These are phyloP conservation scores for Brienomyrus brachyistius DNA, from an alignment of 2,113 vertebrate species.

Conservation along the genomic window DNA sequence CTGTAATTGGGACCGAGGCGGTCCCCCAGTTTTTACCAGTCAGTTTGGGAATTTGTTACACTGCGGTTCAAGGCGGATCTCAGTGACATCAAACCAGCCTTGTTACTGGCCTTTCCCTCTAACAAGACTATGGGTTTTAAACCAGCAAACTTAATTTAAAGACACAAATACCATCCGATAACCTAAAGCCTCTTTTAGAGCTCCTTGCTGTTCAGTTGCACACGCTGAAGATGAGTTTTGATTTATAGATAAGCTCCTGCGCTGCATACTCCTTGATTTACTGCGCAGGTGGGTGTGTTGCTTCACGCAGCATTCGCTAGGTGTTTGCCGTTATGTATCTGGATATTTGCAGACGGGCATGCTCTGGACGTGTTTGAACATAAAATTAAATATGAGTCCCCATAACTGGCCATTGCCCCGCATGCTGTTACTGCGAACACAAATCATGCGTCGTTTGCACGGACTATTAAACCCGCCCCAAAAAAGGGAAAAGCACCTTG, in stretches of 20 bases:
- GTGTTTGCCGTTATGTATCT: conserved; percentile 15
- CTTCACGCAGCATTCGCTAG: background rate
- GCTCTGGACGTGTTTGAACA: background rate
- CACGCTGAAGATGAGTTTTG: background rate
- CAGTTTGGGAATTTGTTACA: background rate
- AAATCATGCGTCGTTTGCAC: conserved; percentile 9
- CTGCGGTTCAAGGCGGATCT: background rate
- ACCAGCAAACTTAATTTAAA: background rate
- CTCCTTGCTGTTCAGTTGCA: background rate
- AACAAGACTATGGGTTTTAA: background rate
- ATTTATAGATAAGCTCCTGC: background rate
- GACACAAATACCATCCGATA: background rate
- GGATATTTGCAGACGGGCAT: conserved; percentile 13
- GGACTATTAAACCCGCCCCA: conserved; percentile 10
- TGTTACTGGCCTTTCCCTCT: background rate
- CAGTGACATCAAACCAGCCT: background rate
- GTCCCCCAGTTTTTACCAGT: background rate
- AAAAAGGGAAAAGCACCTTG: conserved; percentile 16
- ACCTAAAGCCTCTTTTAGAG: background rate
- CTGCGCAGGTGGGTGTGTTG: background rate
- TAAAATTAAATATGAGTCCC: conserved; percentile 10
- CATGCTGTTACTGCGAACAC: background rate
- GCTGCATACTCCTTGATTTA: background rate
- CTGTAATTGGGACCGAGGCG: background rate
- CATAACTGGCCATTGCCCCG: conserved; percentile 1